Evolutionary conservation across 1,140 invertebrate genomes (phyloP), one percentile per base, ranked within the genome.

Genomic region (Helicoverpa armigera): DNA sequence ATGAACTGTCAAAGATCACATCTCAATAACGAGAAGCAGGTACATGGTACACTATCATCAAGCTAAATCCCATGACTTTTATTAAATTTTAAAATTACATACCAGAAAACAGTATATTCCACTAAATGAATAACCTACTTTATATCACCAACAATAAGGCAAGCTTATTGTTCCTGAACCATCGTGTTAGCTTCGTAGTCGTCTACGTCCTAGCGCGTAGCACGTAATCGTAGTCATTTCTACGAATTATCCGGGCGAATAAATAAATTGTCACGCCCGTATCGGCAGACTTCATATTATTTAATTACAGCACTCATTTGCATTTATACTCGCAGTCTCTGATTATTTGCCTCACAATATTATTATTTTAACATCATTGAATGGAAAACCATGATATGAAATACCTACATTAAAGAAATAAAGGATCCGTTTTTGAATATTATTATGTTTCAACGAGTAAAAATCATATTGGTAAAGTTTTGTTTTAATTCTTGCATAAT

Each of bases 231-330:
- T 67, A 67, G 63, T 14, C 2, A 48, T 16, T 1, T 14, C 61
- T 63, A 63, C 61, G 61, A 63, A 63, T 63, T 56, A 61, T 29
- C 11, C 58, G 29, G 12, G 18, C 23, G 16, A 50, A 18, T 69
- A 69, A 69, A 69, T 50, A 69, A 50, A 69, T 69, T 69, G 13
- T 50, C 65, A 12, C 11, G 43, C 13, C 5, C 61, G 31, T 35
- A 35, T 63, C n/a, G 29, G 5, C 31, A 35, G 61, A 35, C 14
- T 63, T 63, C 14, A 13, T 29, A 63, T 63, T 63, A 63, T 35
- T 43, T 63, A 35, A 63, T 63, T 63, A 12, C 31, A 16, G 54
- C 4, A 5, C 3, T 63, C 31, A 43, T 63, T 63, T 63, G 14
- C 29, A 63, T 63, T 35, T 43, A n/a, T n/a, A 18, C 5, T 14